These are phyloP conservation scores for Caenorhabditis afra DNA, from an alignment of 2,888 invertebrate species.

Conservation along the genomic window DNA sequence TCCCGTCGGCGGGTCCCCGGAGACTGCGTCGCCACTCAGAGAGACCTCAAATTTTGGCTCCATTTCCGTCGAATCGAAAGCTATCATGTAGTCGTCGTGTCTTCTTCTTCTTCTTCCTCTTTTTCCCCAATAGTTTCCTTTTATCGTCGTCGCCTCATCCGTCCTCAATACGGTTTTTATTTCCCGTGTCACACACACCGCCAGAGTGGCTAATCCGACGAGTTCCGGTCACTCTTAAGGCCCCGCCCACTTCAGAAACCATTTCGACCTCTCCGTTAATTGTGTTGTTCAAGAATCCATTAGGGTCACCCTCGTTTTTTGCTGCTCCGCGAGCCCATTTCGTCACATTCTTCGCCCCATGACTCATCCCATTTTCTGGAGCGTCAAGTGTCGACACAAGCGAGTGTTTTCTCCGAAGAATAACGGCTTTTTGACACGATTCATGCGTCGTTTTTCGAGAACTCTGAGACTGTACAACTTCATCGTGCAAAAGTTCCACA, in stretches of 20 bases:
- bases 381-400: constrained; percentile 36
- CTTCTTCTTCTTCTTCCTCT: too few relatives aligned
- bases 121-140: constrained; percentile 23
- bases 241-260: constrained; percentile 23
- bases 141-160: constrained; percentile 9
- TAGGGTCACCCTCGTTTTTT: constrained; percentile 1
- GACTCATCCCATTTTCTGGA: constrained; percentile 36
- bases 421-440: constrained; percentile 21
- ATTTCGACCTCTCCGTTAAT: neutral
- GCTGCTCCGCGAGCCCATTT: constrained; percentile 35
- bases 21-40: constrained; percentile 11
- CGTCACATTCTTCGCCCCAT: constrained; percentile 36
- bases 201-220: constrained; percentile 32
- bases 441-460: neutral
- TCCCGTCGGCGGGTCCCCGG: constrained; percentile 22
- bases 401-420: constrained; percentile 21
- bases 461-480: neutral
- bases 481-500: too few relatives aligned
- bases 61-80: constrained; percentile 51
- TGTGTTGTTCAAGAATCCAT: too few relatives aligned
- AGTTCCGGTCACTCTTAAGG: constrained; percentile 41
- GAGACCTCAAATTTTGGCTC: constrained; percentile 57
- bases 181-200: neutral
- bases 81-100: constrained; percentile 36
- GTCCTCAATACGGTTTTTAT: constrained; percentile 50